Conservation (phyloP, 1,140 invertebrate genomes). For the Pogonus chalceus region DNA sequence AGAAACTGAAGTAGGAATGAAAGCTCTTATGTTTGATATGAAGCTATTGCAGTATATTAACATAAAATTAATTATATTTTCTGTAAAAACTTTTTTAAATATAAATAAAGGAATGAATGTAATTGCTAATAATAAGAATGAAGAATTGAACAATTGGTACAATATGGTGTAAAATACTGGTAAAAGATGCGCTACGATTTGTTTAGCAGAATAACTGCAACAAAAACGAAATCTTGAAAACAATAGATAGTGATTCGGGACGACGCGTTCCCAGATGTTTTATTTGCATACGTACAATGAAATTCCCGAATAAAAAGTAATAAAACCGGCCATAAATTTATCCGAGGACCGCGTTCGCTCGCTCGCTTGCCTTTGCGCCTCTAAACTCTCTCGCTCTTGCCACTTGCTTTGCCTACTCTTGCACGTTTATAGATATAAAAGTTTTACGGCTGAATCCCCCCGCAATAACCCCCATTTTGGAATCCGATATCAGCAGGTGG, state of each 20-base stretch:
- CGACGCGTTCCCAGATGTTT: constrained; percentile 22
- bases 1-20: no score
- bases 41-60: no score
- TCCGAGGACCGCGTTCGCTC: constrained; percentile 8
- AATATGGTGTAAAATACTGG: no score
- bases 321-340: constrained; percentile 25
- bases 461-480: no score
- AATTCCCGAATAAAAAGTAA: constrained; percentile 28
- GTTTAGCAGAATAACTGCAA: constrained; percentile 17
- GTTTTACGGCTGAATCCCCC: neutral
- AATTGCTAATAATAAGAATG: no score
- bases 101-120: no score
- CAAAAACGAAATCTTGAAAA: constrained; percentile 23
- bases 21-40: no score
- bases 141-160: no score
- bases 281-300: constrained; percentile 31
- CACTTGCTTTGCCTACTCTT: no score
- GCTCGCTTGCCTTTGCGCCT: neutral
- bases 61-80: no score
- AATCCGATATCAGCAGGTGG: no score
- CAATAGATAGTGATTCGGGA: constrained; percentile 26
- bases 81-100: no score
- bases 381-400: constrained; percentile 14
- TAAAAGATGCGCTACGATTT: constrained; percentile 20
- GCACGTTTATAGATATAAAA: constrained; percentile 5